Conservation (phyloP, 2,797 vertebrate species). For the Paramormyrops hopkinsi region DNA sequence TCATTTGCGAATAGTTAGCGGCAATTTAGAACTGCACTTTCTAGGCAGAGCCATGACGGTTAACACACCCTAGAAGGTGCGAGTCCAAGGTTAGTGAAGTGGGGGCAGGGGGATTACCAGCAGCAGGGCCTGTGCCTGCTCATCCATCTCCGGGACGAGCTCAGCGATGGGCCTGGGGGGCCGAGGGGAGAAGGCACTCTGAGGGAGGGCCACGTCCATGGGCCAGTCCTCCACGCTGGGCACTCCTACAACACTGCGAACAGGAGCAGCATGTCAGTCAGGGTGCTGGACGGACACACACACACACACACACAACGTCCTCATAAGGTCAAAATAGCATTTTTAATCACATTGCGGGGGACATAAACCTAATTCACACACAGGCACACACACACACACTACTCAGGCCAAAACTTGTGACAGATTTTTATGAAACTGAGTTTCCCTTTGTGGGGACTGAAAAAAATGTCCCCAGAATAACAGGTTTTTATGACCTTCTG, state of each 20-base stretch:
- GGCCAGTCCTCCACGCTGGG: constrained; percentile 93
- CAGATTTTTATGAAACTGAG: background rate
- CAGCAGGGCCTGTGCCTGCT: constrained; percentile 84
- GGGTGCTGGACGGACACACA: background rate
- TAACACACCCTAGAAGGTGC: background rate
- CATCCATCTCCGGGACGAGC: constrained; percentile 88
- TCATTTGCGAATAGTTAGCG: background rate
- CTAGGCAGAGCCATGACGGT: background rate
- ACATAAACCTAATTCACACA: no score
- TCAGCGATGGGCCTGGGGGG: constrained; percentile 82
- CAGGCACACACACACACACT: background rate
- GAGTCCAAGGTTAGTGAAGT: background rate
- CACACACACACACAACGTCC: background rate
- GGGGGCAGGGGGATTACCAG: constrained; percentile 63
- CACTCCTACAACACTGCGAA: constrained; percentile 80
- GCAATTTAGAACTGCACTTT: background rate
- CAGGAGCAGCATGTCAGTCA: constrained; percentile 20
- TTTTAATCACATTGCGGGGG: no score
- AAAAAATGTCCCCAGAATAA: background rate
- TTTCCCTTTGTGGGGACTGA: background rate
- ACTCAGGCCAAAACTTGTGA: background rate
- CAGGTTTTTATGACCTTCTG: background rate
- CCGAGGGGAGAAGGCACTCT: constrained; percentile 83
- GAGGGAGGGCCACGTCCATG: constrained; percentile 85
- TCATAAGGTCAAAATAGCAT: background rate